Evolutionary conservation across 2,113 vertebrate species (phyloP), one percentile per base, ranked within the genome.

Genomic region (Hippotragus niger): DNA sequence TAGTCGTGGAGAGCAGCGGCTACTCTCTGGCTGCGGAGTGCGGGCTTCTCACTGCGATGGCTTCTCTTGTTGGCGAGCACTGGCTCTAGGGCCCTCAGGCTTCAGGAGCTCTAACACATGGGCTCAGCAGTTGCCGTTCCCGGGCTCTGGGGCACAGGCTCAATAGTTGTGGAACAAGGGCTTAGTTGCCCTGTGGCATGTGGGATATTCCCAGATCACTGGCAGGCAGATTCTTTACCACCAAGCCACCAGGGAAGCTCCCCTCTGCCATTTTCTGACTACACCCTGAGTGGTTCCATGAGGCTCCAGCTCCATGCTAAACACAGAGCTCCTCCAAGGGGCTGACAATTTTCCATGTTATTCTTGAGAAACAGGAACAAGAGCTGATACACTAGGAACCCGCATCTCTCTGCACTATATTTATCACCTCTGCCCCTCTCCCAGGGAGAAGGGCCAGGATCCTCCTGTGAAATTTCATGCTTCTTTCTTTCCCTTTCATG

Each of bases 111-210:
- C 6, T 43, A 27, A 43, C 23, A 71, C 19, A 12, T 1, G 10
- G 67, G 67, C n/a, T 71, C 19, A 40, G n/a, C 4, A 3, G 1
- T 43, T 14, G 23, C 23, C 3, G 0, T 2, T 27, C 23, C 23
- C 2, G 1, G 71, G 40, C 23, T 43, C 36, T 25, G 43, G 23
- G 7, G 12, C 23, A 14, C 40, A 27, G 12, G 71, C 12, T 25
- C 40, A 27, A 27, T 0, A 76, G 40, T 16, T 43, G 71, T 15
- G 71, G 6, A 2, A 76, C 21, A 14, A 13, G 40, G 71, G 40
- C 71, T 76, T 7, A 43, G 71, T 0, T 14, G 36, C 71, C 67
- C 36, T 76, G 36, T 14, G 36, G 40, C 40, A 76, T 2, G 21
- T 27, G 40, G 40, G 12, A 27, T 76, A 7, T 27, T 43, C 71